Conservation (phyloP, 2,113 vertebrate genomes). For the Anas platyrhynchos region DNA sequence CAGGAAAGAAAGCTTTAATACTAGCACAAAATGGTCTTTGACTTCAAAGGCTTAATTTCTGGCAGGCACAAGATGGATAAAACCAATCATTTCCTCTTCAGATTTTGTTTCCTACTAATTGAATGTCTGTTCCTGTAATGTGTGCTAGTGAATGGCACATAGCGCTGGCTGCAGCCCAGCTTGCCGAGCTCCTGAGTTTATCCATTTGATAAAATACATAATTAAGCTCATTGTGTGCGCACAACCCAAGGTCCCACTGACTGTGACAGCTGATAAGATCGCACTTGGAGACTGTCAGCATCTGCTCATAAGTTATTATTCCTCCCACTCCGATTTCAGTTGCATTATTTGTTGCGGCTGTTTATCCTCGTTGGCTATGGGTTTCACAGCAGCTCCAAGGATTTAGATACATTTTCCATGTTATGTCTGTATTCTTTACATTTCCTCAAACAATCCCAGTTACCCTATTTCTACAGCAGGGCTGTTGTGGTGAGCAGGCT, state of each 20-base stretch:
- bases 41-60: slow-evolving; percentile 51
- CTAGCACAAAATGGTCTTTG: not conserved
- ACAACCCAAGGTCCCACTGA: not conserved
- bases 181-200: not conserved
- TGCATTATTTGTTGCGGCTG: not conserved
- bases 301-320: not conserved
- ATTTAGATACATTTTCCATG: not conserved
- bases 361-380: not conserved
- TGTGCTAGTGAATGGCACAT: not conserved
- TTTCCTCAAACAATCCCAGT: not conserved
- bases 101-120: slow-evolving; percentile 40
- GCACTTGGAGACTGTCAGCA: slow-evolving; percentile 23
- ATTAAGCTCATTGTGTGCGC: fast-evolving
- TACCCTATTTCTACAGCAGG: not conserved
- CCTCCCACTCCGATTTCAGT: not conserved
- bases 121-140: slow-evolving; percentile 24
- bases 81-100: slow-evolving; percentile 6
- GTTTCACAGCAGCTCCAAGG: not conserved
- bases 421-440: not conserved
- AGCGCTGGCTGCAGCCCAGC: slow-evolving; percentile 5
- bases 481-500: not conserved
- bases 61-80: not conserved
- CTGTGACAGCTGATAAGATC: not conserved
- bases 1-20: slow-evolving; percentile 43
- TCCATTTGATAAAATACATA: not conserved